A percentile compares a stretch with the other conserved stretches of the same genome.
Evolutionary conservation across 2,888 invertebrate species (phyloP).

Genomic region (Hofmannophila pseudospretella): DNA sequence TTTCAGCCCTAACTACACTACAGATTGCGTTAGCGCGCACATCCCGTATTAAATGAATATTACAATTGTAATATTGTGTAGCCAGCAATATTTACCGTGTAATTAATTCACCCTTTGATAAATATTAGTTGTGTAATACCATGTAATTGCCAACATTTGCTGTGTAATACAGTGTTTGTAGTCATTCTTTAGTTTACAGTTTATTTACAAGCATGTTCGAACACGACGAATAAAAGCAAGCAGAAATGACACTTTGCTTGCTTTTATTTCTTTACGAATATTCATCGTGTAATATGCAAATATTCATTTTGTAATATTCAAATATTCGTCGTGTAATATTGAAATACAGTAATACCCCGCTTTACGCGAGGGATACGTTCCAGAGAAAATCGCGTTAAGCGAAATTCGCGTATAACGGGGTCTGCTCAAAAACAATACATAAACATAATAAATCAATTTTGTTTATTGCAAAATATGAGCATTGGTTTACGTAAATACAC

Average conservation of each 20-base stretch:
- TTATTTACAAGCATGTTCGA: no score
- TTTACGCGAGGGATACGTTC: no score
- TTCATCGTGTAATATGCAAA: constrained; percentile 5
- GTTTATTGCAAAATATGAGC: no score
- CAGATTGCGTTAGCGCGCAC: constrained; percentile 32
- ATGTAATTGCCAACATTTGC: neutral
- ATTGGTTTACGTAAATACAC: no score
- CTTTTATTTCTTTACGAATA: constrained; percentile 34
- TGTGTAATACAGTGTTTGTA: neutral
- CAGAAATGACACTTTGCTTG: constrained; percentile 46
- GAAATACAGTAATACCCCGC: no score
- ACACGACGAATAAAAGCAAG: constrained; percentile 53
- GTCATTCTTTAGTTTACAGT: no score
- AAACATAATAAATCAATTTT: no score
- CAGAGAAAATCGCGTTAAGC: no score
- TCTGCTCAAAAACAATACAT: no score
- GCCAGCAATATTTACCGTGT: constrained; percentile 10
- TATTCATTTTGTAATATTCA: constrained; percentile 1
- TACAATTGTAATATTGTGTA: constrained; percentile 22
- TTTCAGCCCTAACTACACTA: constrained; percentile 30
- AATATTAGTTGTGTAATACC: neutral
- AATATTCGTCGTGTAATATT: constrained; percentile 10
- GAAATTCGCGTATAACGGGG: no score
- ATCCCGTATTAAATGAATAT: constrained; percentile 20
- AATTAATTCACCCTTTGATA: neutral